phyloP scores from a whole-genome alignment of 1,140 invertebrate genomes.

The Drosophila nigromelanica region DNA sequence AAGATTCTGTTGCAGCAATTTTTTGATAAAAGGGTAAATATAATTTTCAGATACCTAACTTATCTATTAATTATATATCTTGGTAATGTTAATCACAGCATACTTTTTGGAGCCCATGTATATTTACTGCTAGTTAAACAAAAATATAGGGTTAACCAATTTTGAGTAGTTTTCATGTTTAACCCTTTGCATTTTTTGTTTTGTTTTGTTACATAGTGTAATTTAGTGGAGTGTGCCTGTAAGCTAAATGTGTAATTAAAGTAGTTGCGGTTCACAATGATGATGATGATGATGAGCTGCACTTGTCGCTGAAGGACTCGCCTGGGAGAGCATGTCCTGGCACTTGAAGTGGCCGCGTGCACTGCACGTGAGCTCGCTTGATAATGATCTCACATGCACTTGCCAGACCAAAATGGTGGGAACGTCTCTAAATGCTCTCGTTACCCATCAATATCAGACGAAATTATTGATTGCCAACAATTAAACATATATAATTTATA shows the following conservation, averaged over 20 bases:
- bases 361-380: conserved; percentile 63
- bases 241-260: conserved; percentile 75
- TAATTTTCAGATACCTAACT: no score
- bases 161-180: no score
- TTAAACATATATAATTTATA: conserved; percentile 53
- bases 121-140: background rate
- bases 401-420: conserved; percentile 42
- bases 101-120: conserved; percentile 34
- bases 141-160: no score
- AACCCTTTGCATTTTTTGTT: no score
- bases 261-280: conserved; percentile 63
- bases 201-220: conserved; percentile 22
- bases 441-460: conserved; percentile 32
- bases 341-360: conserved; percentile 72
- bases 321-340: conserved; percentile 50
- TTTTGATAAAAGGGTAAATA: no score
- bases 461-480: conserved; percentile 72
- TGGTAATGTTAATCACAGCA: conserved; percentile 3
- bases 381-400: conserved; percentile 72
- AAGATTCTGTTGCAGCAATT: no score
- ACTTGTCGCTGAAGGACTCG: conserved; percentile 65
- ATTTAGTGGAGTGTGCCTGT: conserved; percentile 36
- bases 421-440: conserved; percentile 35
- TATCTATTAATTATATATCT: no score
- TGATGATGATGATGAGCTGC: conserved; percentile 57